Conservation (phyloP, 2,113 vertebrate species). For the Siniperca chuatsi region DNA sequence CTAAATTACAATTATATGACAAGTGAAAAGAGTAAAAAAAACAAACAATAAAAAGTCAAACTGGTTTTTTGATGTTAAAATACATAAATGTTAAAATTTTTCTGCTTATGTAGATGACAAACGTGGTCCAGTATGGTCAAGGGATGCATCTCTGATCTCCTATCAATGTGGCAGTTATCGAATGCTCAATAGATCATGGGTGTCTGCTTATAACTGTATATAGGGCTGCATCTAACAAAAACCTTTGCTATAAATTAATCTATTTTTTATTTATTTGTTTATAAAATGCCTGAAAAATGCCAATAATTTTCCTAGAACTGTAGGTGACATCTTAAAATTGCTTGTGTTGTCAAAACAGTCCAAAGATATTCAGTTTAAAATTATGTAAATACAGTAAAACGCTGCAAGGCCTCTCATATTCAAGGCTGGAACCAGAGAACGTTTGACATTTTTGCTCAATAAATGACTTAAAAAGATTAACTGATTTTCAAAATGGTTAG, state of each 20-base stretch:
- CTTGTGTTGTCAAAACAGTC: not conserved
- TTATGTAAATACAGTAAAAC: not conserved
- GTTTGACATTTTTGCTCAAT: not conserved
- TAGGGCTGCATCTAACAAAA: not conserved
- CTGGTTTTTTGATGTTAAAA: no score
- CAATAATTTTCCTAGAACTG: not conserved
- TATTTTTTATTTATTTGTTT: not conserved
- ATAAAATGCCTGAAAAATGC: not conserved
- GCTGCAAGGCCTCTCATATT: not conserved
- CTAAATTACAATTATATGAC: no score
- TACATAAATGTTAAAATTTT: no score
- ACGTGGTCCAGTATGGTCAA: not conserved
- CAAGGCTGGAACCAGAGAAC: not conserved
- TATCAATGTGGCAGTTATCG: not conserved
- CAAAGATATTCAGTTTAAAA: not conserved
- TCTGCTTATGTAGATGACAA: no score
- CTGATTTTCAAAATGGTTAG: not conserved
- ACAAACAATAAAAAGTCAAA: no score
- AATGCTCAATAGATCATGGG: not conserved
- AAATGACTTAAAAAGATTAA: not conserved
- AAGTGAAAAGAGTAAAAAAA: no score
- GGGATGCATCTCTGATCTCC: not conserved
- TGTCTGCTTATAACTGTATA: no score
- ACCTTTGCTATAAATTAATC: not conserved
- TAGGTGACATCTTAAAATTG: not conserved